Base-by-base conservation (phyloP, 2,888 invertebrate species). In the Stegana nigrithorax region DNA sequence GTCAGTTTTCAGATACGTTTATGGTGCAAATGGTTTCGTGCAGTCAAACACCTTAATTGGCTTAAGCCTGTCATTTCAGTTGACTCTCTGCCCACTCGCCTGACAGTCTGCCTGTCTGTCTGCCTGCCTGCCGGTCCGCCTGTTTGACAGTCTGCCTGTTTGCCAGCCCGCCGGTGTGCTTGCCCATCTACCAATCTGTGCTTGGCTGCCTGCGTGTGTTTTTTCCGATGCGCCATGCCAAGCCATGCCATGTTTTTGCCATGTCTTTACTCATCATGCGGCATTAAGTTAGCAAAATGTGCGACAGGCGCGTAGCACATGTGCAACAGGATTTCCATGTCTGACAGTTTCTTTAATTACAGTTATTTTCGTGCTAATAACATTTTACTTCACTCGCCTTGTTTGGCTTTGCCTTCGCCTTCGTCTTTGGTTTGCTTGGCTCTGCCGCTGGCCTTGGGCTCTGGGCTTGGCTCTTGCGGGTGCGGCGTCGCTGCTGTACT, bases 211-310 rank as follows among this genome's bases (percentile, higher is more conserved):
- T n/a, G n/a, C n/a, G n/a, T n/a, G n/a, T n/a, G n/a, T 4, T n/a
- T 32, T 32, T 32, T 4, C 10, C n/a, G n/a, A n/a, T 2, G 10
- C 5, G 10, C 2, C n/a, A 12, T 32, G 32, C 2, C 6, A 4
- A 12, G 2, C 2, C 32, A 2, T 32, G 12, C 12, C 6, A 32
- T 12, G 10, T 32, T 32, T 10, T 32, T 32, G 32, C 32, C 32
- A 32, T n/a, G n/a, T 32, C 32, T 32, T 32, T 12, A 12, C n/a
- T 32, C n/a, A 32, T 32, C 32, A 32, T 5, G 5, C 29, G 29
- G 29, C 19, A 53, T 53, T 53, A 53, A 53, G 51, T 29, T 29
- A 53, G 29, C 51, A 53, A 53, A 53, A 53, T 19, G 51, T 29
- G 51, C 1, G 51, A 27, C 51, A 53, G 29, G 51, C 19, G 21